A percentile compares a stretch with the other conserved stretches of the same genome.
phyloP scores from a whole-genome alignment of 2,113 vertebrate genomes.

The Gymnarchus niloticus region DNA sequence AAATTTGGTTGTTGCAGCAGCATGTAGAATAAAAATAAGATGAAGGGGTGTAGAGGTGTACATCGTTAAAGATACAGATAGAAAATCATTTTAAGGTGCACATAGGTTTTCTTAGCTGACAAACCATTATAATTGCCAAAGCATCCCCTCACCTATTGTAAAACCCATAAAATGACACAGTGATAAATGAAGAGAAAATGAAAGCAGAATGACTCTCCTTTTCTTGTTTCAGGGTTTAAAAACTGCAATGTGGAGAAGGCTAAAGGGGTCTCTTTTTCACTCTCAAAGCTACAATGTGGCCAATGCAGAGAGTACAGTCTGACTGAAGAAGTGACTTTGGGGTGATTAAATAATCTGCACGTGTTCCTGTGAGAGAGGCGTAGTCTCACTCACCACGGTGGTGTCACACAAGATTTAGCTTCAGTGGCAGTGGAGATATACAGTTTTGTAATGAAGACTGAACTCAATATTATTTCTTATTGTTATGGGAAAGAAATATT shows the following conservation, averaged over 20 bases:
- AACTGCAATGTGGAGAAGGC: neutral
- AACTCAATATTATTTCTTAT: too few relatives aligned
- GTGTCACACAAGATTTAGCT: neutral
- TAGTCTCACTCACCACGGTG: neutral
- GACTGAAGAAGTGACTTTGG: neutral
- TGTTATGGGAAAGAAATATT: neutral
- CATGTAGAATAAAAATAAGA: too few relatives aligned
- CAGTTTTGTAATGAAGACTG: neutral
- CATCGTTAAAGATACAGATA: too few relatives aligned
- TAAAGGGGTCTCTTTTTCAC: neutral
- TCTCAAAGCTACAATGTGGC: neutral
- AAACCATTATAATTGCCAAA: neutral
- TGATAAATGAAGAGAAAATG: neutral
- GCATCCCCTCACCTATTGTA: neutral
- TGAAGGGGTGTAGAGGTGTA: too few relatives aligned
- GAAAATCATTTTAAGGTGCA: too few relatives aligned
- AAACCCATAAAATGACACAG: neutral
- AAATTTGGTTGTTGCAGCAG: too few relatives aligned
- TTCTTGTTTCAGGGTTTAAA: slow-evolving; percentile 16
- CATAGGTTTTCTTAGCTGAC: neutral
- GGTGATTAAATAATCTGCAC: neutral
- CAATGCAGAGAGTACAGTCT: neutral
- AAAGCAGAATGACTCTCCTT: neutral
- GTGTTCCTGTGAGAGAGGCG: neutral
- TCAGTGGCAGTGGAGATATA: neutral